phyloP scores from a whole-genome alignment of 2,888 invertebrate genomes.

The Drosophila birchii region DNA sequence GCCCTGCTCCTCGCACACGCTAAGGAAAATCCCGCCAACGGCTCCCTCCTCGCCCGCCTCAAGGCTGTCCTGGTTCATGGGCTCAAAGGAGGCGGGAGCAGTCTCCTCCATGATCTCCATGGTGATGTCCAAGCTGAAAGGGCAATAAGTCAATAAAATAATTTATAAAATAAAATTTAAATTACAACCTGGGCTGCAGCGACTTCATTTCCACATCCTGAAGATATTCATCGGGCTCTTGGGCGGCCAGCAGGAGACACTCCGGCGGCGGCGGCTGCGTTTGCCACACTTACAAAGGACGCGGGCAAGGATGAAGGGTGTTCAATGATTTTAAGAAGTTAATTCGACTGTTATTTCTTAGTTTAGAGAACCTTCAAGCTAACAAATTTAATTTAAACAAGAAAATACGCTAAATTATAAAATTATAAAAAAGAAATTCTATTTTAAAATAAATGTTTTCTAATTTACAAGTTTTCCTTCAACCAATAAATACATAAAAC shows the following conservation, averaged over 20 bases:
- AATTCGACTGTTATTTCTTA: conserved; percentile 9
- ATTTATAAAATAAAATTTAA: neutral
- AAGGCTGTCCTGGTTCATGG: conserved; percentile 84
- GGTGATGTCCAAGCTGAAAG: conserved; percentile 81
- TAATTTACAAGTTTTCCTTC: neutral
- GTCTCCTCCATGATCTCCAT: conserved; percentile 84
- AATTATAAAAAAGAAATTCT: neutral
- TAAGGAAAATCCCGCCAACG: conserved; percentile 62
- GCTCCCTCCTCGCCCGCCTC: conserved; percentile 11
- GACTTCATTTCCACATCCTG: conserved; percentile 7
- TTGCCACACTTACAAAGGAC: conserved; percentile 88
- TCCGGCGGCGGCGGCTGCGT: conserved; percentile 90
- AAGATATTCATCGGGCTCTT: conserved; percentile 13
- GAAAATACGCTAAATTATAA: neutral
- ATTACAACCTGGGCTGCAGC: conserved; percentile 32
- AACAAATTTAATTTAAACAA: neutral
- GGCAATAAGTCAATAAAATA: neutral
- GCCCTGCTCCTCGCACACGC: conserved; percentile 66
- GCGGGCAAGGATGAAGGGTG: conserved; percentile 19
- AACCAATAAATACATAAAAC: neutral
- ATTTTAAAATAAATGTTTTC: neutral
- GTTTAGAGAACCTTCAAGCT: neutral
- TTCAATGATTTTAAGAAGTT: conserved; percentile 22
- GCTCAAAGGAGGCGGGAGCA: conserved; percentile 83
- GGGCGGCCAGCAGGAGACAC: conserved; percentile 19